phyloP scores from a whole-genome alignment of 2,888 invertebrate species.

The Halocaridina rubra region DNA sequence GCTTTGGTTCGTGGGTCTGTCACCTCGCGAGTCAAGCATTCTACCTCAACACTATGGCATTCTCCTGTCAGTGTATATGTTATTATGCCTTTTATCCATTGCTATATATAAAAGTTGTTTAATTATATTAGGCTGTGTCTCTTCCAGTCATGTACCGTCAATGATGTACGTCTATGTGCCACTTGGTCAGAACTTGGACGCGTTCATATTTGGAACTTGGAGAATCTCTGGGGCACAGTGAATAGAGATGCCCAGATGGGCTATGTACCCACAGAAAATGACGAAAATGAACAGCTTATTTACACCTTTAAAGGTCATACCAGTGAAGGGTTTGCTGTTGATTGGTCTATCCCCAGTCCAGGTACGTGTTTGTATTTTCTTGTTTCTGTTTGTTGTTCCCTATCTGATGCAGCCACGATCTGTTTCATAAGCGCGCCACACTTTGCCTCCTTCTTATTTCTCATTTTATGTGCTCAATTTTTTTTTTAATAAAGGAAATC shows the following conservation, averaged over 20 bases:
- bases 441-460: not conserved
- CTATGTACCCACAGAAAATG: constrained; percentile 62
- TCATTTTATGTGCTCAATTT: not conserved
- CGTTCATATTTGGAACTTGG: constrained; percentile 93
- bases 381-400: not conserved
- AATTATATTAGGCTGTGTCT: no score
- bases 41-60: no score
- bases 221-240: constrained; percentile 82
- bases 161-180: constrained; percentile 76
- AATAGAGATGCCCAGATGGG: constrained; percentile 74
- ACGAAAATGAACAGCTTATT: constrained; percentile 73
- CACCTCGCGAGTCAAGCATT: no score
- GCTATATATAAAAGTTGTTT: no score
- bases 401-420: not conserved
- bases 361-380: constrained; percentile 72
- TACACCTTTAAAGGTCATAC: constrained; percentile 92
- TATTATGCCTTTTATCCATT: no score
- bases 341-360: constrained; percentile 85
- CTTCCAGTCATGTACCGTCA: constrained; percentile 67
- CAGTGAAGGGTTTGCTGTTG: constrained; percentile 93
- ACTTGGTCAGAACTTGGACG: constrained; percentile 95
- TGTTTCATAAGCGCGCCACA: not conserved
- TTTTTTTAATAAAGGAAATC: not conserved
- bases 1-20: no score
- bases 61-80: no score